Evolutionary conservation across 2,113 vertebrate species (phyloP).

Genomic region (Phaethon lepturus): DNA sequence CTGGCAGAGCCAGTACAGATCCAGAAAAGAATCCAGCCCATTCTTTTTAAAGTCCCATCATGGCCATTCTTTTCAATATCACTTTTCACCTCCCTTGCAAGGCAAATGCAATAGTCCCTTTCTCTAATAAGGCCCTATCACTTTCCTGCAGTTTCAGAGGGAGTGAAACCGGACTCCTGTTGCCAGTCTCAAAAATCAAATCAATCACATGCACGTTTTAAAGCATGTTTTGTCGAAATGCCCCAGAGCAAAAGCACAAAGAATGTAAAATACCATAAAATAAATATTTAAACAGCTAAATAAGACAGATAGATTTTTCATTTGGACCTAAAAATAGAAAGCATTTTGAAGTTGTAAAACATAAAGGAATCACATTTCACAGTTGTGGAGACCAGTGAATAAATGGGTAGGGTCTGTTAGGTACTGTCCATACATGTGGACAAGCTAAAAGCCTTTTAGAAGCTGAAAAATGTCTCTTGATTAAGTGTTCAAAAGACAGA

Average conservation of each 20-base stretch:
- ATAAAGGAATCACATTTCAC: constrained; percentile 43
- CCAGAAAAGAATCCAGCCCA: neutral
- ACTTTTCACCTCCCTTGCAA: neutral
- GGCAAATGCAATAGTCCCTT: neutral
- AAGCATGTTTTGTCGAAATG: constrained; percentile 28
- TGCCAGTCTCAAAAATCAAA: constrained; percentile 46
- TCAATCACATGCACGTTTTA: neutral
- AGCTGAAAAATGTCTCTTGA: constrained; percentile 61
- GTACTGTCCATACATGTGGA: constrained; percentile 13
- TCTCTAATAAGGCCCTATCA: neutral
- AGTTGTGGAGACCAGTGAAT: constrained; percentile 34
- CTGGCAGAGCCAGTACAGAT: neutral
- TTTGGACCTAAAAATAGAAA: constrained; percentile 52
- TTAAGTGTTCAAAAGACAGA: constrained; percentile 67
- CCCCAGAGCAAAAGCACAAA: constrained; percentile 16
- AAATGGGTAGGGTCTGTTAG: constrained; percentile 48
- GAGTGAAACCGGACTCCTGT: constrained; percentile 39
- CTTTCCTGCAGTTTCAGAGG: constrained; percentile 9
- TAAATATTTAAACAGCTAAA: constrained; percentile 62
- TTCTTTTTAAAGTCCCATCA: neutral
- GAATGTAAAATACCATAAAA: constrained; percentile 47
- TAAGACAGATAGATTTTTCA: constrained; percentile 42
- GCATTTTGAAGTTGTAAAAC: constrained; percentile 45
- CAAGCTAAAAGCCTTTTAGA: constrained; percentile 57
- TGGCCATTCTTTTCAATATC: neutral